phyloP scores from a whole-genome alignment of 2,888 invertebrate species.

The Mycalesis mineus region DNA sequence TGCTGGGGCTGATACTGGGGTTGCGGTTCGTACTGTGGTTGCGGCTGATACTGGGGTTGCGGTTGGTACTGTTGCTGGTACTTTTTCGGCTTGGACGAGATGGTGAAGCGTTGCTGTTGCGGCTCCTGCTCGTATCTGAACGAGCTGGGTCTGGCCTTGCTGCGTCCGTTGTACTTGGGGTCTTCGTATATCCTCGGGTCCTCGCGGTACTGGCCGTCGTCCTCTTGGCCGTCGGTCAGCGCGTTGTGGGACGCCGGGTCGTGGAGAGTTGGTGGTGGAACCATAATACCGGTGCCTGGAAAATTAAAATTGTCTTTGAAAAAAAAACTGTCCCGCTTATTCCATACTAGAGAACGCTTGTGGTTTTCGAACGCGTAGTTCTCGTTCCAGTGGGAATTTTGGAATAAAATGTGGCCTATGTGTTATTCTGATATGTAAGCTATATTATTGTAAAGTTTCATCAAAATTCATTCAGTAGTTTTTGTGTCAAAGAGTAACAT shows the following conservation, averaged over 20 bases:
- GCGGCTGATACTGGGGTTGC: slow-evolving; percentile 41
- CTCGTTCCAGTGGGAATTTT: no score
- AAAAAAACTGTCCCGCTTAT: no score
- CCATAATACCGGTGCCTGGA: slow-evolving; percentile 83
- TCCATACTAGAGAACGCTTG: no score
- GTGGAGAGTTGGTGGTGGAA: slow-evolving; percentile 87
- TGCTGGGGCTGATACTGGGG: slow-evolving; percentile 34
- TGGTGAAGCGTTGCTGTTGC: slow-evolving; percentile 37
- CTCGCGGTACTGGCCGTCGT: slow-evolving; percentile 91
- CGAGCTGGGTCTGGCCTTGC: slow-evolving; percentile 42
- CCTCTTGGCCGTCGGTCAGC: slow-evolving; percentile 82
- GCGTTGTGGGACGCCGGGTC: slow-evolving; percentile 64
- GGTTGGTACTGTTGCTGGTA: slow-evolving; percentile 42
- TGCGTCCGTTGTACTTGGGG: slow-evolving; percentile 77
- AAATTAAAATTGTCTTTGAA: no score
- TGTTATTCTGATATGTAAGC: no score
- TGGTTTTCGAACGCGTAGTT: no score
- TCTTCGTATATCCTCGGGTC: slow-evolving; percentile 89
- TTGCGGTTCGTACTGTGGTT: slow-evolving; percentile 38
- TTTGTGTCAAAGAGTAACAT: no score
- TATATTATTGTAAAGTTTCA: no score
- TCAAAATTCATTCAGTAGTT: no score
- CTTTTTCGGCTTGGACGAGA: slow-evolving; percentile 33
- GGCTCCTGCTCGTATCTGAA: slow-evolving; percentile 45
- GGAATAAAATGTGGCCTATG: no score